Evolutionary conservation across 1,140 invertebrate species (phyloP), one percentile per base, ranked within the genome.

Genomic region (Caenorhabditis elegans): DNA sequence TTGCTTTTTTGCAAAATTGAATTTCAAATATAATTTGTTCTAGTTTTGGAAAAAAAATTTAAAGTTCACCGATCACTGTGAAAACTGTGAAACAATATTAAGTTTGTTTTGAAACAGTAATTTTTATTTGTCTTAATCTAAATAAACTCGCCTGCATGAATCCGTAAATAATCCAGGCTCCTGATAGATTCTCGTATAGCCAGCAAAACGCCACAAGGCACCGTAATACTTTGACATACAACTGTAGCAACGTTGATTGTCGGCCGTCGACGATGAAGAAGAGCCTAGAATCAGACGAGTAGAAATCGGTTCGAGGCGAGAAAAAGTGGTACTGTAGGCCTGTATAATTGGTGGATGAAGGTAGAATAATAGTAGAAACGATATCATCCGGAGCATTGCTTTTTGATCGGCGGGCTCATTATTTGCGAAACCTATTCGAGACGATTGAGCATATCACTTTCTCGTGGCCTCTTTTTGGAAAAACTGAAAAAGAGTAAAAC

Each of bases 211-310:
- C 86, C 86, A 87, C 39, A 86, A 87, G 6, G 84, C 82, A 17
- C 86, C 86, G 60, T 87, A 87, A 76, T 87, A 87, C 13, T 86
- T 80, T 8, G 86, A 87, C 86, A 87, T 87, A 46, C 86, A 87
- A 76, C 83, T 86, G 76, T 81, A 87, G 65, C 86, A 87, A 39
- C 34, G n/a, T 70, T 70, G 60, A 43, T n/a, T n/a, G n/a, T n/a
- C n/a, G n/a, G 60, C 6, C 17, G 60, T 39, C 2, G 60, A 39
- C 0, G 60, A 70, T 0, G 60, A 70, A 5, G 60, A 70, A 11
- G 60, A 70, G 60, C 60, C 60, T 70, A 70, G 60, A 70, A 70
- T 39, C 34, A 70, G 31, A 39, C 60, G 60, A 22, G 60, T 70
- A 10, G 60, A 70, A 2, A n/a, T 10, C n/a, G 60, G 60, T 39